Conservation (phyloP, 2,888 invertebrate genomes). For the Podotricha telesiphe region DNA sequence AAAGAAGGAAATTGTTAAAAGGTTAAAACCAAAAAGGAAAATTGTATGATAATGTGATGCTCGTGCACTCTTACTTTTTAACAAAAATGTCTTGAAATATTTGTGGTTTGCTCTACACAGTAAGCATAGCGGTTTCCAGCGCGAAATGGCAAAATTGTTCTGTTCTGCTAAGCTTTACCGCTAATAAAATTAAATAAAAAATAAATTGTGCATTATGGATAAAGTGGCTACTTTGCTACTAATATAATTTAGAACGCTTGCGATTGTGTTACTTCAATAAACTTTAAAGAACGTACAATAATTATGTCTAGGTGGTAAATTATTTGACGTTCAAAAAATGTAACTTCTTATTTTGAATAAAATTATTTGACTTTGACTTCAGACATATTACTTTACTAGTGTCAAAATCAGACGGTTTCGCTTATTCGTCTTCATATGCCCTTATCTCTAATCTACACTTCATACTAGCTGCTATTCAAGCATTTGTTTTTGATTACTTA, state of each 20-base stretch:
- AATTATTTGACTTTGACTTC: no score
- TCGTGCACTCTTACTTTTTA: slow-evolving; percentile 50
- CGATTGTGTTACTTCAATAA: neutral
- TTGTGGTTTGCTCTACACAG: slow-evolving; percentile 46
- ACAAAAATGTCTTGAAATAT: slow-evolving; percentile 40
- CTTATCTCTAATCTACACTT: slow-evolving; percentile 7
- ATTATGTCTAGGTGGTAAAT: no score
- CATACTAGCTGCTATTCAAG: neutral
- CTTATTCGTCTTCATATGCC: neutral
- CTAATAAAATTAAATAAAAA: slow-evolving; percentile 31
- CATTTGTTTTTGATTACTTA: slow-evolving; percentile 10
- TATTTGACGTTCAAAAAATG: no score
- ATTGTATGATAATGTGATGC: slow-evolving; percentile 23
- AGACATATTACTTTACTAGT: neutral
- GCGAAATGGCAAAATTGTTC: slow-evolving; percentile 45
- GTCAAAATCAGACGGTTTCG: neutral
- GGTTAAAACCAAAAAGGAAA: slow-evolving; percentile 28
- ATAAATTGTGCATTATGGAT: slow-evolving; percentile 10
- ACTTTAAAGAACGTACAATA: neutral
- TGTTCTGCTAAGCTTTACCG: slow-evolving; percentile 43
- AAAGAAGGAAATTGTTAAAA: slow-evolving; percentile 24
- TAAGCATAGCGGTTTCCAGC: slow-evolving; percentile 45
- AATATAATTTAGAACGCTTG: neutral
- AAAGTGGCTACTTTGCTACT: neutral
- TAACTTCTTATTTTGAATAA: no score